These are phyloP conservation scores for Vimba vimba DNA, from an alignment of 2,113 vertebrate genomes.

Conservation along the genomic window DNA sequence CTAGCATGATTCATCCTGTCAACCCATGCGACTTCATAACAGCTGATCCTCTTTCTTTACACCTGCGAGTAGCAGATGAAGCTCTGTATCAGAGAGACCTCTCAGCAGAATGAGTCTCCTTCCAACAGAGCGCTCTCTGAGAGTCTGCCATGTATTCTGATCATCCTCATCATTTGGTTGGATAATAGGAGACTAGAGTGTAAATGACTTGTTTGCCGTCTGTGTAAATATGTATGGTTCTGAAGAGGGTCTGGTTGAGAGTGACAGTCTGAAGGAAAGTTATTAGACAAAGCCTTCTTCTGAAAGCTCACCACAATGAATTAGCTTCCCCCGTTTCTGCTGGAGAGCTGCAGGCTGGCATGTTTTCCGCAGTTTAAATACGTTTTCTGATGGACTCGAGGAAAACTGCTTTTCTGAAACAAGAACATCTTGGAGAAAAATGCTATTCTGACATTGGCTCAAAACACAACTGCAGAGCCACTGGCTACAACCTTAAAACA, in stretches of 20 bases:
- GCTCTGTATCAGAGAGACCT: conserved; percentile 32
- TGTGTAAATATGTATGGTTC: not conserved
- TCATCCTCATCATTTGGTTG: conserved; percentile 41
- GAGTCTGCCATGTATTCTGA: conserved; percentile 38
- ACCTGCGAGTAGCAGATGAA: conserved; percentile 30
- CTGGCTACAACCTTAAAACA: too few relatives aligned
- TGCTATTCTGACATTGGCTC: not conserved
- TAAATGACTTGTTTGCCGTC: conserved; percentile 12
- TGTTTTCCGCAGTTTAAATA: not conserved
- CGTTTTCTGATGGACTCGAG: not conserved
- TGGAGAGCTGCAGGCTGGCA: conserved; percentile 2
- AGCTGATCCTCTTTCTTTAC: conserved; percentile 10
- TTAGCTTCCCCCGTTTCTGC: not conserved
- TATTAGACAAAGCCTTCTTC: conserved; percentile 3
- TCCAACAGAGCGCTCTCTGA: not conserved
- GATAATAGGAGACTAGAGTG: conserved; percentile 35
- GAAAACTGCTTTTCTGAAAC: not conserved
- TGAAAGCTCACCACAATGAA: not conserved
- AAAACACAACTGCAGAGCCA: too few relatives aligned
- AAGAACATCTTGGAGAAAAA: not conserved
- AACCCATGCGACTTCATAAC: not conserved
- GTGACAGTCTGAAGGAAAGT: conserved; percentile 24
- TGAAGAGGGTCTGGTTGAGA: conserved; percentile 21
- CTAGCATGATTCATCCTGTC: conserved; percentile 21
- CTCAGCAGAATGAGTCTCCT: conserved; percentile 19